Evolutionary conservation across 2,797 vertebrate genomes (phyloP).

Genomic region (Poecilia velifera): DNA sequence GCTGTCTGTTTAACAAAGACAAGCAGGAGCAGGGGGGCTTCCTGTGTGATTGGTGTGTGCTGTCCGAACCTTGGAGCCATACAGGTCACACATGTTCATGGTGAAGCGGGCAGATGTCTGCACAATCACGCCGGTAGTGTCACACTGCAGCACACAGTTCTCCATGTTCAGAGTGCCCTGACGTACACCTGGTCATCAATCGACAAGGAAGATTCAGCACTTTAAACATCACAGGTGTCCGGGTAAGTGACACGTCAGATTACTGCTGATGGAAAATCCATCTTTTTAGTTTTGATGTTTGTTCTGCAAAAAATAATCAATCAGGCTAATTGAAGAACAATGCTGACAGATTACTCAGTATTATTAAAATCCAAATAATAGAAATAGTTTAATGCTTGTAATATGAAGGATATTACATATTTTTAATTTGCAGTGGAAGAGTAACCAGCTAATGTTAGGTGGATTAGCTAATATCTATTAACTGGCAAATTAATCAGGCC

Average conservation of each 20-base stretch:
- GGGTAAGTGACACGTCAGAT: not conserved
- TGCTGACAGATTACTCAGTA: not conserved
- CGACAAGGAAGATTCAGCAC: not conserved
- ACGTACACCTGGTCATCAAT: slow-evolving; percentile 82
- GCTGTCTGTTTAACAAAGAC: not conserved
- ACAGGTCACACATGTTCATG: slow-evolving; percentile 95
- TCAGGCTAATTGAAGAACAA: not conserved
- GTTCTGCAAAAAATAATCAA: not conserved
- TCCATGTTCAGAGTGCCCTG: slow-evolving; percentile 89
- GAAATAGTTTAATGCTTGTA: no score
- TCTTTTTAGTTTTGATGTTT: not conserved
- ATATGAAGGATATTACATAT: not conserved
- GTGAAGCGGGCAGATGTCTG: slow-evolving; percentile 86
- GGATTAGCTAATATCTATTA: not conserved
- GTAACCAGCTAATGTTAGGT: not conserved
- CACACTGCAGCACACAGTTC: slow-evolving; percentile 94
- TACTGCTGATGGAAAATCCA: not conserved
- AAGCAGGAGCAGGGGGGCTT: not conserved
- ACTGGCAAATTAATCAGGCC: not conserved
- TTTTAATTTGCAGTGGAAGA: not conserved
- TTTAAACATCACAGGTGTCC: not conserved
- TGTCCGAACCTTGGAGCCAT: slow-evolving; percentile 89
- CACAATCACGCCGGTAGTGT: slow-evolving; percentile 91
- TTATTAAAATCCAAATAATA: no score
- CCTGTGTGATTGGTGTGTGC: not conserved